A percentile compares a stretch with the other conserved stretches of the same genome.
phyloP scores from a whole-genome alignment of 2,113 vertebrate genomes.

The Telmatochromis sp. region DNA sequence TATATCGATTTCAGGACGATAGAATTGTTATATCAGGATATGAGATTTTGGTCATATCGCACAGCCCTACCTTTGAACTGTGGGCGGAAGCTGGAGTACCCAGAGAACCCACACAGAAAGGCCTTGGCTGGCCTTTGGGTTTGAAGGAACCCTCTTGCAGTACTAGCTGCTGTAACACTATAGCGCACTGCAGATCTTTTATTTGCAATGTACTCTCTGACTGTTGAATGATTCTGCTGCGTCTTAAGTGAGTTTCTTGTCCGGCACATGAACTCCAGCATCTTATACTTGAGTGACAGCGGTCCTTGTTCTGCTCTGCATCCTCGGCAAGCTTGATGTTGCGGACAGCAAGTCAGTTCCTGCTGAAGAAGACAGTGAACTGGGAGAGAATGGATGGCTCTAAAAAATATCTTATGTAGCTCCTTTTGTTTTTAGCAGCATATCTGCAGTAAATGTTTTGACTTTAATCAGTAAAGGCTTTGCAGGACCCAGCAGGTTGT shows the following conservation, averaged over 20 bases:
- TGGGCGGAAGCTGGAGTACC: not conserved
- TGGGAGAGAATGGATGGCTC: not conserved
- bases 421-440: not conserved
- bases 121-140: not conserved
- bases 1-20: fast-evolving
- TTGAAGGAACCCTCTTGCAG: not conserved
- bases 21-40: too few species aligned
- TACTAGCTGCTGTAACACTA: not conserved
- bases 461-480: not conserved
- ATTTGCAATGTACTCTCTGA: not conserved
- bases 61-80: not conserved
- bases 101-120: not conserved
- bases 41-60: too few species aligned
- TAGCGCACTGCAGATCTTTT: not conserved
- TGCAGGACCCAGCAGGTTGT: not conserved
- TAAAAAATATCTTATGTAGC: not conserved
- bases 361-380: not conserved
- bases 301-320: not conserved
- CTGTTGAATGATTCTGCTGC: not conserved
- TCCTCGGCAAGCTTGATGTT: not conserved
- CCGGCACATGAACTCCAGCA: not conserved
- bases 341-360: not conserved
- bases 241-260: not conserved
- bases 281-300: not conserved
- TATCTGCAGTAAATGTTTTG: not conserved